These are phyloP conservation scores for Prinia subflava DNA, from an alignment of 2,113 vertebrate genomes.

Conservation along the genomic window DNA sequence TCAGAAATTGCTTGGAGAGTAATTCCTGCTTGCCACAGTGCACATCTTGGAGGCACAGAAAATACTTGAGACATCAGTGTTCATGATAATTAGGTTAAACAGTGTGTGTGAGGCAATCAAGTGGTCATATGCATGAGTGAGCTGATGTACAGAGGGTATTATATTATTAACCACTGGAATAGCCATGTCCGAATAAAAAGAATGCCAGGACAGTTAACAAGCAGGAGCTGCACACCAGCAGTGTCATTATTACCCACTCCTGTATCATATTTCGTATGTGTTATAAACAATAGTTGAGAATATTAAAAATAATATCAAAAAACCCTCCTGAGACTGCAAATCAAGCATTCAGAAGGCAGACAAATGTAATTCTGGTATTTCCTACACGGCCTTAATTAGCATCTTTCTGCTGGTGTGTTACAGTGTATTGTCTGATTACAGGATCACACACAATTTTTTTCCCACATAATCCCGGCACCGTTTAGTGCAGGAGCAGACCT, in stretches of 20 bases:
- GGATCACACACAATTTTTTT: background rate
- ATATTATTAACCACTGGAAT: constrained; percentile 21
- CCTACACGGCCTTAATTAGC: background rate
- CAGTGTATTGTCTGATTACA: background rate
- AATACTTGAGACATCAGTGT: background rate
- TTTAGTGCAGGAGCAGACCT: constrained; percentile 19
- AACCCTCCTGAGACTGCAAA: background rate
- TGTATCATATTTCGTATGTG: background rate
- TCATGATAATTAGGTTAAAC: constrained; percentile 48
- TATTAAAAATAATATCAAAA: background rate
- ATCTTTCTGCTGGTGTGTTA: background rate
- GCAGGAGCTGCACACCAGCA: background rate
- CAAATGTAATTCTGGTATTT: background rate
- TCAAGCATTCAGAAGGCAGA: background rate
- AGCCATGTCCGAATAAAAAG: background rate
- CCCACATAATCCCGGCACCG: background rate
- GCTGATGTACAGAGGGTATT: background rate
- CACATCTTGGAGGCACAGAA: background rate
- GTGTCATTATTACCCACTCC: background rate
- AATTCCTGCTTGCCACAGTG: background rate
- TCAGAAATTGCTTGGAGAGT: background rate
- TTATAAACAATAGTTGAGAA: background rate
- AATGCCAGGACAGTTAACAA: background rate
- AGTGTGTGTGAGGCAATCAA: constrained; percentile 32
- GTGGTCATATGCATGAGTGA: constrained; percentile 29